Evolutionary conservation across 2,113 vertebrate genomes (phyloP).

Genomic region (Sceloporus tristichus): DNA sequence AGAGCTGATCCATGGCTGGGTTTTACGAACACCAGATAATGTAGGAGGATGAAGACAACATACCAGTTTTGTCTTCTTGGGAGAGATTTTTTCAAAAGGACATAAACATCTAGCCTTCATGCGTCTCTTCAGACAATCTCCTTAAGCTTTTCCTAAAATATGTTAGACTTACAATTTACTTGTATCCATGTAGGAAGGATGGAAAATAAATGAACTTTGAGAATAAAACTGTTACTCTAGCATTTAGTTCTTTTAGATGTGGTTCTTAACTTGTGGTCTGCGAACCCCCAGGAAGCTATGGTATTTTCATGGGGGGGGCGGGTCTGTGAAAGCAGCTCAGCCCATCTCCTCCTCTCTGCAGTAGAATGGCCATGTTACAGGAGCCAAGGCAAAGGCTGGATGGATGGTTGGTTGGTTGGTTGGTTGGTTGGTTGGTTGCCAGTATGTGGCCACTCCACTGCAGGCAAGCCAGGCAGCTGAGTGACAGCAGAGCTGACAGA

Average conservation of each 20-base stretch:
- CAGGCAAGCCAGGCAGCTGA: no score
- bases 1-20: conserved; percentile 59
- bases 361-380: no score
- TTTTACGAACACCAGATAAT: conserved; percentile 69
- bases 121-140: background rate
- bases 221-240: background rate
- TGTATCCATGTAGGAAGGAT: background rate
- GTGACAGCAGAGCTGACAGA: no score
- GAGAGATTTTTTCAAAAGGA: conserved; percentile 56
- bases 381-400: no score
- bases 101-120: background rate
- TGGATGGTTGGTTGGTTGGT: no score
- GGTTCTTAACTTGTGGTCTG: background rate
- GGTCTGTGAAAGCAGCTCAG: background rate
- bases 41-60: conserved; percentile 61
- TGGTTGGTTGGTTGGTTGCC: no score
- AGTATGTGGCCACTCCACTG: no score
- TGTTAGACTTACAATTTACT: background rate
- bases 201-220: conserved; percentile 5
- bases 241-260: background rate
- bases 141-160: conserved; percentile 2
- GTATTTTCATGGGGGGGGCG: background rate
- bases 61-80: conserved; percentile 21
- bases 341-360: no score
- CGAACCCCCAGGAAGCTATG: background rate